Evolutionary conservation across 2,113 vertebrate genomes (phyloP), one percentile per base, ranked within the genome.

Genomic region (Hipposideros armiger): DNA sequence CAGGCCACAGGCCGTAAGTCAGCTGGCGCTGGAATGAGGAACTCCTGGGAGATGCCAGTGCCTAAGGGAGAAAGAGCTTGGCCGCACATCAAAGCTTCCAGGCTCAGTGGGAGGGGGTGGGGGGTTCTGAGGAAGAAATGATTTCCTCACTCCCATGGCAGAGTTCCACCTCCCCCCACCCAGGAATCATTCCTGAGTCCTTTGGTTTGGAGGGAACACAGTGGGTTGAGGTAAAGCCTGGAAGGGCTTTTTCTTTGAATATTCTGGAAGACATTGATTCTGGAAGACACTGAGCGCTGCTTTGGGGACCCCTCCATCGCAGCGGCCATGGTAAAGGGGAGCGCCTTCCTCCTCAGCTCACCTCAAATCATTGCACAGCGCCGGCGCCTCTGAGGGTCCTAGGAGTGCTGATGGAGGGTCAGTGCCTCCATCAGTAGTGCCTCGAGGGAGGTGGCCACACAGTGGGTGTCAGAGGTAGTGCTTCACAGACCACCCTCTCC

Each of bases 71-170:
- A 47, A 86, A n/a, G 60, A 74, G 40, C 32, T 54, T 81, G 94
- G 77, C 87, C 40, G 5, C 5, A 24, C 77, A 45, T 47, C 86
- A 58, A 20, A 95, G 92, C 58, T 58, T 58, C 20, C 24, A 54
- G 50, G 89, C 81, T 86, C 60, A 3, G 10, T 52, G 54, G 11
- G 14, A 81, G 50, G 9, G 28, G 9, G 6, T 60, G 28, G 13
- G 26, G 42, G 45, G 76, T 90, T 91, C 93, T 94, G 87, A 92
- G 77, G 83, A 94, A 62, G 66, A 45, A 1, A 7, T 32, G 77
- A 42, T 88, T 96, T 95, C 92, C 76, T 84, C 0, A 0, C n/a
- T 86, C 40, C 60, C 42, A 28, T 45, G 32, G 77, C 62, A 40
- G 32, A 47, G 47, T 22, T 45, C 19, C n/a, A 5, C 7, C 1